Evolutionary conservation across 2,113 vertebrate genomes (phyloP), one percentile per base, ranked within the genome.

Genomic region (Microcebus griseorufus): DNA sequence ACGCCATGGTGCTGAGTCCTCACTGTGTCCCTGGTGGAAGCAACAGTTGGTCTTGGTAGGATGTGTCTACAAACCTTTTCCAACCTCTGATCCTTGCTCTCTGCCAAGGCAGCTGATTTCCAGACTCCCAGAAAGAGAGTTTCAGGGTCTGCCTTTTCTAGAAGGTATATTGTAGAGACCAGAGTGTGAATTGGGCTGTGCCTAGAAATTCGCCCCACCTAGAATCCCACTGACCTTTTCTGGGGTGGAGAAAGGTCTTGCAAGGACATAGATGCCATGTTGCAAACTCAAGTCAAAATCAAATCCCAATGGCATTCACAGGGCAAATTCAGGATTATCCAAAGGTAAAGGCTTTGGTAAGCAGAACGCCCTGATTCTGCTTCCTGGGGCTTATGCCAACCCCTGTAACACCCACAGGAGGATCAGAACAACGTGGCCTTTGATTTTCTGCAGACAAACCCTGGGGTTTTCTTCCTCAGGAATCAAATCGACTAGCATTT

Each of bases 401-500:
- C 70, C 45, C 64, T 37, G 51, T 14, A 48, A 72, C 20, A 27
- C 17, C 22, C 81, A 93, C 60, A 23, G 2, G 32, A 67, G 32
- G 22, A 45, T 93, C 67, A 94, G 65, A 85, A 96, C n/a, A 83
- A 75, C 73, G 18, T 34, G 73, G 7, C 39, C n/a, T 72, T 97
- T 85, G 75, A 69, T 78, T 95, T 97, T 94, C 75, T 42, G 7
- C 34, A 79, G 55, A 80, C 73, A 62, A 91, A 93, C 42, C 34
- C 62, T 84, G 34, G 55, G 69, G 39, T 97, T 96, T 94, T 92
- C 83, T 90, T 81, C 32, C 37, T 34, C 45, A 67, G 64, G 45
- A 92, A 72, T 60, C 65, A 64, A 89, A 93, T 10, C 45, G 53
- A 76, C 83, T 87, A 87, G 82, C 76, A 80, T 95, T 95, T 94